Evolutionary conservation across 1,140 invertebrate genomes (phyloP), one percentile per base, ranked within the genome.

Genomic region (Orius insidiosus): DNA sequence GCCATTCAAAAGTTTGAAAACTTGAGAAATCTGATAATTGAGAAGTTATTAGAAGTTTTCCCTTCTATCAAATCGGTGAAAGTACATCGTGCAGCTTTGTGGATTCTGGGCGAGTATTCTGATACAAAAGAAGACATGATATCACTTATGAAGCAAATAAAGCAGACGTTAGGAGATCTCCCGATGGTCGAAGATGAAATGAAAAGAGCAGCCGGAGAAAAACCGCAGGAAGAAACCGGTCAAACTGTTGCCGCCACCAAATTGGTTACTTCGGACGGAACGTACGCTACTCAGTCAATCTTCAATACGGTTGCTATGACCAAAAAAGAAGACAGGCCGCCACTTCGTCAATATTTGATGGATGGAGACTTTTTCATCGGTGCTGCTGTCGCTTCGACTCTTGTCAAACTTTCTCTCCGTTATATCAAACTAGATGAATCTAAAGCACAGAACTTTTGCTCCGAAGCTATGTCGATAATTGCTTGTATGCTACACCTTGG

Each of bases 31-130:
- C 66, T 84, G 0, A 85, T 95, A 47, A 76, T 94, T 50, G 76
- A 84, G 69, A 77, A 75, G 65, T 63, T 93, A 1, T 63, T 90
- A 35, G 85, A 89, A 57, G 69, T 76, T 10, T 87, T 94, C 59
- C 71, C 78, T 15, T 72, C 78, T 49, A 90, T 97, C 55, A 75
- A 78, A 43, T 85, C 80, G 6, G 77, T 80, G 5, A 78, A 79
- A 63, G 82, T 96, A n/a, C 84, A 93, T 55, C 76, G 93, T 50
- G 83, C 87, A 4, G 86, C 93, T 2, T 66, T 98, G n/a, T 98
- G 95, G 94, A 92, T 99, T 56, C 68, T 98, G 31, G 93, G 93
- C 24, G 94, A 98, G 66, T 98, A 96, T 62, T 85, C 87, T 1
- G 78, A 78, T 15, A 73, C 69, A 0, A 65, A 74, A 6, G 70